Base-by-base conservation (phyloP, 2,797 vertebrate genomes). In the Mormyrus hasselquistii region DNA sequence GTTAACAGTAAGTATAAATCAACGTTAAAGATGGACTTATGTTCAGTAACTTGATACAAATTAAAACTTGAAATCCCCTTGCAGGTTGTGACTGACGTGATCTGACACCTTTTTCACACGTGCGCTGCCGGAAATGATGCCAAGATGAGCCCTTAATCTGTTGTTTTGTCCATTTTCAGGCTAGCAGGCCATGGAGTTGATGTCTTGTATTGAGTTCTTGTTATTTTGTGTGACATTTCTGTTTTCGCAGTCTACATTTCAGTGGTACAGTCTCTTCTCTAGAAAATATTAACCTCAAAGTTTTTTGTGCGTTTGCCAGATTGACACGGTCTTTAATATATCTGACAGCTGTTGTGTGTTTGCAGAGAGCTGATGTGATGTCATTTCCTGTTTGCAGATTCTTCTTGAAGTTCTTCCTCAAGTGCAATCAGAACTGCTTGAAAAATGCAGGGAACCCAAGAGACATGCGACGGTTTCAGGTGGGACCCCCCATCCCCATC, bases 371-470 rank as follows among this genome's bases (percentile, higher is more conserved):
- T 41, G 12, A 76, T 10, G 8, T 88, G 65, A 22, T 65, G 29
- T 1, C 16, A 73, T 41, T 69, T n/a, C 14, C 69, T 88, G 73
- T 88, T 89, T 91, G 3, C 93, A 97, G 97, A 93, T 97, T 97
- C 94, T 98, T 99, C 95, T 95, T 99, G 91, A 99, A 99, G 93
- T 98, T 98, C 93, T 99, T 99, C 94, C 96, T 98, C 91, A 99
- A 99, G 93, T 99, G 98, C 93, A 99, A 99, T 94, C 98, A 99
- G 95, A 99, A 99, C 95, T 99, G 98, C 94, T 94, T 99, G 94
- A 99, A 99, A 93, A 99, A 99, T 0, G 98, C 98, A 0, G 98
- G 98, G 52, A 99, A 99, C 89, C 98, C 98, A 0, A 92, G 98
- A 92, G 98, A 99, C 94, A 99, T 99, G 98, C 94, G 98, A 53